Evolutionary conservation across 2,888 invertebrate genomes (phyloP), one percentile per base, ranked within the genome.

Genomic region (Melanargia galathea): DNA sequence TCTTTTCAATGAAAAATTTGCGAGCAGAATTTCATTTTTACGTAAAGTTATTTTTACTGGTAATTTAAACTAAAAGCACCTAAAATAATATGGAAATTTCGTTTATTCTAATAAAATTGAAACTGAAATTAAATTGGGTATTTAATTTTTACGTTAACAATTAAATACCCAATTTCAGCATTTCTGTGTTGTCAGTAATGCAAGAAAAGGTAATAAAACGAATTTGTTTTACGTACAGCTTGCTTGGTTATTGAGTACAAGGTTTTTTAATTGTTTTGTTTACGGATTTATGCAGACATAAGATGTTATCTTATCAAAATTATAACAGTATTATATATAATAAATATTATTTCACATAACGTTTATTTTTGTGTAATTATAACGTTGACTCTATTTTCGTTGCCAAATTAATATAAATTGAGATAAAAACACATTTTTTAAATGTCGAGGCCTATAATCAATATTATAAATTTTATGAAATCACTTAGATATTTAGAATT

Each of bases 1-100:
- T 76, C 75, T 75, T 73, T 75, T 69, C 18, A 63, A 74, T 22
- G 45, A 62, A 46, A 40, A 49, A 24, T 35, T 20, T 24, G 18
- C 33, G n/a, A n/a, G 20, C 13, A 33, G 2, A 33, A n/a, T n/a
- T n/a, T n/a, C 10, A 18, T 2, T 22, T n/a, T 35, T n/a, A n/a
- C n/a, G n/a, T n/a, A n/a, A 40, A 18, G 20, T 7, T 22, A 22
- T 20, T 54, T 16, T 56, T 40, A 40, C 16, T 7, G n/a, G 2
- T 18, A 2, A 40, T 40, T 40, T n/a, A 16, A 35, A 7, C 16
- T 0, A 40, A 16, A 7, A 43, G 8, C 2, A 18, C 5, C 2
- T 8, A 16, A 2, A 35, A n/a, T 16, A 16, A 38, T 35, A 35
- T 10, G 2, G 5, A 30, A 30, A 30, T 13, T 35, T 13, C 11